Evolutionary conservation across 2,113 vertebrate species (phyloP).

Genomic region (Aix galericulata): DNA sequence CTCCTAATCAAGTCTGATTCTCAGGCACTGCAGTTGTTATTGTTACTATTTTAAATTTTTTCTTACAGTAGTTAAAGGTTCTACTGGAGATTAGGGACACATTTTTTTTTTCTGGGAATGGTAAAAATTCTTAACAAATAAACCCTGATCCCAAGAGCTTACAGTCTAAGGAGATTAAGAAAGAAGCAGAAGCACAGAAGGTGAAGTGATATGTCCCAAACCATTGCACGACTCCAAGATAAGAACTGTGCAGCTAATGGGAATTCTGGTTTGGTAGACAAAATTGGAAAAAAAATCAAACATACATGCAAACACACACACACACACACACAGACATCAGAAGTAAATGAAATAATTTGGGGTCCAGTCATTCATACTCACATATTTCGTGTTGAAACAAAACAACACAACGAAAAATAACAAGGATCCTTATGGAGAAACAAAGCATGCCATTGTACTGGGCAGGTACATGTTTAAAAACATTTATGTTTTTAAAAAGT

Average conservation of each 20-base stretch:
- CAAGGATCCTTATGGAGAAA: rapidly evolving
- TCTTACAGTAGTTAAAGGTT: background rate
- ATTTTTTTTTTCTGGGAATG: background rate
- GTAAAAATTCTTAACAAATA: background rate
- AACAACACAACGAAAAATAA: background rate
- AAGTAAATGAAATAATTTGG: background rate
- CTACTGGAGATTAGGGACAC: background rate
- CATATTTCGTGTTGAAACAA: background rate
- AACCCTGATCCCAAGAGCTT: background rate
- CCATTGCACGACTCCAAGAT: background rate
- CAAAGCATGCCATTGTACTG: rapidly evolving
- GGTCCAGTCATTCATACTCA: background rate
- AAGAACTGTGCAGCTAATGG: background rate
- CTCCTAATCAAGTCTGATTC: background rate
- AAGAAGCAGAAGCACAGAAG: background rate
- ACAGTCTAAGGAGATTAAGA: background rate
- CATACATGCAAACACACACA: no score
- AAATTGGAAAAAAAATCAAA: background rate
- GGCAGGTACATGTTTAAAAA: no score
- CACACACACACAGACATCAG: background rate
- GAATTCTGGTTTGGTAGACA: background rate
- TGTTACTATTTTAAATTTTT: background rate
- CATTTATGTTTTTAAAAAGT: background rate
- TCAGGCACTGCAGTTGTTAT: background rate
- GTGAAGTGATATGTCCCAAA: background rate